A percentile compares a stretch with the other conserved stretches of the same genome.
Evolutionary conservation across 2,888 invertebrate species (phyloP).

Genomic region (Chydorus sphaericus): DNA sequence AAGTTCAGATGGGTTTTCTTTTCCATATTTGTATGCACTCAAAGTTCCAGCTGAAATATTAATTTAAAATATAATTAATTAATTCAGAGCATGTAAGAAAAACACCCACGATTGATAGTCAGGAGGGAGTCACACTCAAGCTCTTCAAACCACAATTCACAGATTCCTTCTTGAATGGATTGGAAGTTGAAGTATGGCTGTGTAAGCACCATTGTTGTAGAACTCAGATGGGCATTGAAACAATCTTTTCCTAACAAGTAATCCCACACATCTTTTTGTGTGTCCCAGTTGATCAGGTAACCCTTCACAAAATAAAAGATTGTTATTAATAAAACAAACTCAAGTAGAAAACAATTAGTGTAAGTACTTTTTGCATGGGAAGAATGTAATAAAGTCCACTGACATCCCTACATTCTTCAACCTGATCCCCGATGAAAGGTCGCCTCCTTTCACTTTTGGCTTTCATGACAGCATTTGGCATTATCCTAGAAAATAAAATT

Average conservation of each 20-base stretch:
- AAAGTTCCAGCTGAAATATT: constrained; percentile 48
- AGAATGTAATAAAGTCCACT: constrained; percentile 87
- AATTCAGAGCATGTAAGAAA: constrained; percentile 3
- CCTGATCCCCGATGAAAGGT: constrained; percentile 84
- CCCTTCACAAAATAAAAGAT: constrained; percentile 41
- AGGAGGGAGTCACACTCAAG: constrained; percentile 76
- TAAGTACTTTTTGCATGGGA: constrained; percentile 64
- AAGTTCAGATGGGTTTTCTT: constrained; percentile 37
- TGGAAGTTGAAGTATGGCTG: constrained; percentile 89
- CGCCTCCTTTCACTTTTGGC: constrained; percentile 89
- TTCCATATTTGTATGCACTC: constrained; percentile 50
- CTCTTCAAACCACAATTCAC: constrained; percentile 95
- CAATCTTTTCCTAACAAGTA: constrained; percentile 78
- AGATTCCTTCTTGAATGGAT: constrained; percentile 80
- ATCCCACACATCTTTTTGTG: constrained; percentile 92
- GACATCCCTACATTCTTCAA: constrained; percentile 90
- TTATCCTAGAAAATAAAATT: constrained; percentile 36
- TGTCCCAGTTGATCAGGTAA: constrained; percentile 88
- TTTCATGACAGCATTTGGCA: constrained; percentile 95
- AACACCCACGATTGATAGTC: constrained; percentile 45
- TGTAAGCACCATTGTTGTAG: constrained; percentile 70
- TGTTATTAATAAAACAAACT: neutral
- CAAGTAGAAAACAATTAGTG: neutral
- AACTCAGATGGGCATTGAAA: constrained; percentile 56
- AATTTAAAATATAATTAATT: neutral